Percentiles rank a stretch among this genome's conserved stretches.
Evolutionary conservation across 2,888 invertebrate genomes (phyloP).

Genomic region (Falcaria lacertinaria): DNA sequence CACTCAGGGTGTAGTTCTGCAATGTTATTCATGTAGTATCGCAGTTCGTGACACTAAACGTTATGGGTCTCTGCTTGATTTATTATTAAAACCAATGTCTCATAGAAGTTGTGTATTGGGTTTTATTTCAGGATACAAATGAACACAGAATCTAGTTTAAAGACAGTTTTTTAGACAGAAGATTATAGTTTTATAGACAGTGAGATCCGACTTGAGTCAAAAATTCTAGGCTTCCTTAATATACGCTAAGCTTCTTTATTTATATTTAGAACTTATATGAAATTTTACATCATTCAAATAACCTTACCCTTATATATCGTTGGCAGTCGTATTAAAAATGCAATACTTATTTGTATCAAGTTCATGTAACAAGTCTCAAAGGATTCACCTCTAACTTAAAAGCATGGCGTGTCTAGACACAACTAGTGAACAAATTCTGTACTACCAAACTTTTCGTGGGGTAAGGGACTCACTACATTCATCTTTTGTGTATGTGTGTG

Average conservation of each 20-base stretch:
- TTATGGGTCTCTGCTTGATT: background rate
- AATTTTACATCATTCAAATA: too few species aligned
- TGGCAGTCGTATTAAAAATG: slow-evolving; percentile 20
- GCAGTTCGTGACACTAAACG: background rate
- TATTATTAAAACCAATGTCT: background rate
- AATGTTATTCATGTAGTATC: slow-evolving; percentile 31
- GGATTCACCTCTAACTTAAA: slow-evolving; percentile 71
- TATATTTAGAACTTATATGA: too few species aligned
- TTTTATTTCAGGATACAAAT: too few species aligned
- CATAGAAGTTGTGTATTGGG: background rate
- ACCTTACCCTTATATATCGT: background rate
- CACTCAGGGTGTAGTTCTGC: slow-evolving; percentile 55
- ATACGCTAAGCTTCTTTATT: too few species aligned
- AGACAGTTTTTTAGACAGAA: too few species aligned
- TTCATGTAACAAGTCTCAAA: slow-evolving; percentile 55
- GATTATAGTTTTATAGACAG: too few species aligned
- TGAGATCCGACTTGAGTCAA: too few species aligned
- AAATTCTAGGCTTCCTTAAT: too few species aligned
- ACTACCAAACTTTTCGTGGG: slow-evolving; percentile 75
- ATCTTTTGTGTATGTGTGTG: slow-evolving; percentile 50
- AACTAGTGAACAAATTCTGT: slow-evolving; percentile 75
- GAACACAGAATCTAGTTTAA: too few species aligned
- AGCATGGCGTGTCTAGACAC: slow-evolving; percentile 76
- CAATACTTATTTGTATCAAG: slow-evolving; percentile 39
- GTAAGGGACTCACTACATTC: slow-evolving; percentile 69